Conservation (phyloP, 2,888 invertebrate genomes). For the Calameuta idolon region DNA sequence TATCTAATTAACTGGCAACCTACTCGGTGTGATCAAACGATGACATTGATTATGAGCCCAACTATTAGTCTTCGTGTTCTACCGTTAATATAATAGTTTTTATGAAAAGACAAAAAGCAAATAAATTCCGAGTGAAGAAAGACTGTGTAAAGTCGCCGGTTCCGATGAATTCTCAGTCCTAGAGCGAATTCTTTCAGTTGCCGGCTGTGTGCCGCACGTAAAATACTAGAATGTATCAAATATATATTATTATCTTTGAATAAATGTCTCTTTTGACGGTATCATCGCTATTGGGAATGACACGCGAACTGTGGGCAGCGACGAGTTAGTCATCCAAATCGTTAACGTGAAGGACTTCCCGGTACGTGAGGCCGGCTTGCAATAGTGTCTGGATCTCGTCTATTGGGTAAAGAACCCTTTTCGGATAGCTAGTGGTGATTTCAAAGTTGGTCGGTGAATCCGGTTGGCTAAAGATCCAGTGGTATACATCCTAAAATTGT, state of each 20-base stretch:
- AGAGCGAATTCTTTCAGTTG: constrained; percentile 23
- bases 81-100: constrained; percentile 8
- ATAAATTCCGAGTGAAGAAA: constrained; percentile 21
- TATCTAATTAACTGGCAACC: not conserved
- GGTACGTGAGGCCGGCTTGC: constrained; percentile 86
- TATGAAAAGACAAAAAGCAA: constrained; percentile 25
- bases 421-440: constrained; percentile 96
- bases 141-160: constrained; percentile 10
- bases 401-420: constrained; percentile 77
- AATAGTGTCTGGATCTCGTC: constrained; percentile 73
- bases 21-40: not conserved
- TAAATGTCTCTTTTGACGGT: constrained; percentile 41
- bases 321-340: constrained; percentile 82
- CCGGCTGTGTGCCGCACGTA: constrained; percentile 35
- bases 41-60: not conserved
- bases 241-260: constrained; percentile 46
- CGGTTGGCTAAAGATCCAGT: constrained; percentile 96
- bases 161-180: constrained; percentile 10
- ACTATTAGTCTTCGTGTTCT: not conserved
- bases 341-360: constrained; percentile 94
- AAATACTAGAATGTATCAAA: constrained; percentile 59
- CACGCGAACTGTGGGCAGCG: not conserved
- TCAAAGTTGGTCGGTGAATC: constrained; percentile 93
- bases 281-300: constrained; percentile 28
- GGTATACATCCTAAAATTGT: constrained; percentile 85